Base-by-base conservation (phyloP, 2,888 invertebrate species). In the Drosophila aldrichi region DNA sequence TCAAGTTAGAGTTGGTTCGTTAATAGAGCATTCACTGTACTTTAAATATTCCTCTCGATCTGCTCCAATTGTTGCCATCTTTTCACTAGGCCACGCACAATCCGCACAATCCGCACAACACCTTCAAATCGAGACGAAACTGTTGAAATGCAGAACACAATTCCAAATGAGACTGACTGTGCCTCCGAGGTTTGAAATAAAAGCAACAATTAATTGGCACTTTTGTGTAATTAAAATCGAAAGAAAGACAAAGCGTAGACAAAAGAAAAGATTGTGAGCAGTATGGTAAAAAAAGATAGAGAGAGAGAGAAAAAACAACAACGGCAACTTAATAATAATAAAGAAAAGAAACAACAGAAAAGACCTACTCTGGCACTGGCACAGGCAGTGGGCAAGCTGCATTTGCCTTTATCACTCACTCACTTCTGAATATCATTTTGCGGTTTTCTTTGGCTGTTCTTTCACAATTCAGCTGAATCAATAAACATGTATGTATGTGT, bases 191-290 rank as follows among this genome's bases (percentile, higher is more conserved):
- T 57, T 65, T 61, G 43, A 60, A 82, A 76, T 56, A 64, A 68
- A 73, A 65, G 64, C 65, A 62, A 74, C 82, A 80, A 77, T 86
- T 86, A 88, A 88, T 86, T 84, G 88, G 74, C 82, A 80, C 78
- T 88, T 88, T 80, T 82, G 77, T 74, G 77, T 80, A 88, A 86
- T 86, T 86, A 86, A 83, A 82, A 79, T 77, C 76, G 73, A 84
- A 78, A 70, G 74, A 82, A 80, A 82, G 73, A 84, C 68, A 78
- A 75, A 79, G 65, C 71, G 65, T 63, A 75, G 63, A 69, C 59
- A 70, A 74, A 78, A 81, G 70, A 38, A 74, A 65, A 73, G 54
- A 68, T 70, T 64, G 68, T 57, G 48, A 52, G 52, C 57, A 55
- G 54, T n/a, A 59, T 36, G 49, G 18, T 9, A 40, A 38, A 25